Conservation (phyloP, 2,888 invertebrate genomes). For the Rhopalosiphum nymphaeae region DNA sequence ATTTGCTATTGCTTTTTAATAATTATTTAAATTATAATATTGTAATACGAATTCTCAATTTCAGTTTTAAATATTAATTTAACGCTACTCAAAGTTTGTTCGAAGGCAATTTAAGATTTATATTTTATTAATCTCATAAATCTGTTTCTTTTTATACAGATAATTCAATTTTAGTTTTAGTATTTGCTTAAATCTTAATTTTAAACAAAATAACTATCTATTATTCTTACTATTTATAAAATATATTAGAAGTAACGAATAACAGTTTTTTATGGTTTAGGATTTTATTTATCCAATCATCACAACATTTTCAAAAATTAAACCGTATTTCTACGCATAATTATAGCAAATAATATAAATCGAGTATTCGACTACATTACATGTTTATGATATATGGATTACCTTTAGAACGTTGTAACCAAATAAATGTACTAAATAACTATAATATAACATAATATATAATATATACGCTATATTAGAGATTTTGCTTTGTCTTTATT, state of each 20-base stretch:
- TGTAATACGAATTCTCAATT: neutral
- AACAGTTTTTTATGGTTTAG: neutral
- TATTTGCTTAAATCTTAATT: neutral
- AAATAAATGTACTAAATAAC: neutral
- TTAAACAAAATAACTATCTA: neutral
- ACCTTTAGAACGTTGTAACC: neutral
- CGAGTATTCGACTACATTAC: neutral
- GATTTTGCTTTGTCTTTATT: neutral
- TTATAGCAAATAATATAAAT: neutral
- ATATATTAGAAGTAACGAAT: neutral
- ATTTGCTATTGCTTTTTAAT: no score
- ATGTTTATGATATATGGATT: neutral
- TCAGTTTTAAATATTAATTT: neutral
- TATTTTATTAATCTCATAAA: neutral
- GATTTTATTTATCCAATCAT: neutral
- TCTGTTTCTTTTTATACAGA: neutral
- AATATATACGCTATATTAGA: neutral
- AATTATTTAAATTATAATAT: neutral
- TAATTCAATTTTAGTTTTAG: neutral
- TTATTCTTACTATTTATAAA: neutral
- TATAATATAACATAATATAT: neutral
- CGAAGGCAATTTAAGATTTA: neutral
- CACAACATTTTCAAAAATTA: no score
- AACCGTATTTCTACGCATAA: neutral
- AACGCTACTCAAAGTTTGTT: neutral